Conservation (phyloP, 1,140 invertebrate genomes). For the Drosophila setifemur region DNA sequence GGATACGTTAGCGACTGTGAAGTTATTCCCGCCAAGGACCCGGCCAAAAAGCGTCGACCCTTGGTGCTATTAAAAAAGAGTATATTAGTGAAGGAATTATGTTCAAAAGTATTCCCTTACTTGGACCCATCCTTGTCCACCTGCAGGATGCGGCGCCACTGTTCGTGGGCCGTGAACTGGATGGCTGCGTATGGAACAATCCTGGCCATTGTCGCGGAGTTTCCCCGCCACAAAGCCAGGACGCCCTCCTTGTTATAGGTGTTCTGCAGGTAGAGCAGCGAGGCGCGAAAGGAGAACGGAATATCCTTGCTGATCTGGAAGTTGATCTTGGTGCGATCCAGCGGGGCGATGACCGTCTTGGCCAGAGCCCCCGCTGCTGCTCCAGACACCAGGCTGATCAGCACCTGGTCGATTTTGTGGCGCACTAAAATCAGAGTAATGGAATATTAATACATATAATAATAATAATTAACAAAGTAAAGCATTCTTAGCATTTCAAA, state of each 20-base stretch:
- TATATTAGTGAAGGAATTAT: not conserved
- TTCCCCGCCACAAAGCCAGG: conserved; percentile 95
- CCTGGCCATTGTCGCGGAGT: conserved; percentile 98
- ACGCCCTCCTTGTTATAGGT: conserved; percentile 90
- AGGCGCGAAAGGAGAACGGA: conserved; percentile 91
- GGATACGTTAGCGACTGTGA: conserved; percentile 97
- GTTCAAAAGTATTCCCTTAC: conserved; percentile 81
- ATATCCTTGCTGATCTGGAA: conserved; percentile 92
- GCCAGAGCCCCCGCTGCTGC: conserved; percentile 96
- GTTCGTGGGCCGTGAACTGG: conserved; percentile 98
- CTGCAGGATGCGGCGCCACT: conserved; percentile 93
- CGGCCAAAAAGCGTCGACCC: conserved; percentile 89
- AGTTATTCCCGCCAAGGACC: conserved; percentile 96
- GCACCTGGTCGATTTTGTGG: conserved; percentile 82
- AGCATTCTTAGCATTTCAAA: no score
- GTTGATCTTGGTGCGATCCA: conserved; percentile 99
- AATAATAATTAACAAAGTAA: no score
- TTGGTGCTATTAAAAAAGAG: conserved; percentile 54
- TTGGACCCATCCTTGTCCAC: conserved; percentile 86
- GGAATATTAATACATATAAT: not conserved
- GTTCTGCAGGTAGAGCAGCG: conserved; percentile 89
- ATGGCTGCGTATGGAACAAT: conserved; percentile 98
- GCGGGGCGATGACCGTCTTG: conserved; percentile 97
- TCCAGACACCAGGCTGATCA: conserved; percentile 90
- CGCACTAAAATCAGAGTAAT: conserved; percentile 18